Conservation (phyloP, 1,140 invertebrate species). For the Dolichoris vasculosae region DNA sequence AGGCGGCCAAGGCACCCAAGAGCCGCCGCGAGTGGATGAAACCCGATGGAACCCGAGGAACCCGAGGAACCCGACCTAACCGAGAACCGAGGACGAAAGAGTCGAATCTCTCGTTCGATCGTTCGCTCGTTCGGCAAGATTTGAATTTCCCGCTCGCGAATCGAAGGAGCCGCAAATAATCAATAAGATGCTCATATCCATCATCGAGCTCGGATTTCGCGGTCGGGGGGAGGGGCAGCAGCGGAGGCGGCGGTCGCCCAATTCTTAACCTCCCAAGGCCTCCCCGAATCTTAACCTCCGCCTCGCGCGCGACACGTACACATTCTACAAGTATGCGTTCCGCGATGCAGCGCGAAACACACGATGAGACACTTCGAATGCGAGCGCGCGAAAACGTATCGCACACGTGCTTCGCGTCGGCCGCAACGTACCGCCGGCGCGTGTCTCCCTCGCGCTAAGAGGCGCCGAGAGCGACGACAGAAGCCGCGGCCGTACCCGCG, state of each 20-base stretch:
- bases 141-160: constrained; percentile 33
- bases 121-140: neutral
- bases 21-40: too few species aligned
- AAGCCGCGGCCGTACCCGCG: neutral
- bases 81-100: too few species aligned
- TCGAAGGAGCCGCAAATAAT: neutral
- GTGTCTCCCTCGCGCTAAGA: neutral
- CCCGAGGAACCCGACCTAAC: too few species aligned
- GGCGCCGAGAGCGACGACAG: neutral
- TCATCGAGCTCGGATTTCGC: neutral
- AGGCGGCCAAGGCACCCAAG: neutral
- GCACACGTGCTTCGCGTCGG: constrained; percentile 42
- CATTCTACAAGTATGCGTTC: neutral
- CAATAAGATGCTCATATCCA: constrained; percentile 14
- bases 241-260: neutral
- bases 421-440: neutral
- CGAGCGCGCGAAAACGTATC: constrained; percentile 45
- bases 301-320: constrained; percentile 12
- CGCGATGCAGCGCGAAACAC: neutral
- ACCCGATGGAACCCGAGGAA: too few species aligned
- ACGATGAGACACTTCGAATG: constrained; percentile 30
- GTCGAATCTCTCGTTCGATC: too few species aligned
- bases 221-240: too few species aligned
- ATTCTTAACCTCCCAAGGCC: too few species aligned
- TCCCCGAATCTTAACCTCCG: neutral